These are phyloP conservation scores for Apaloderma vittatum DNA, from an alignment of 2,113 vertebrate species.

Conservation along the genomic window DNA sequence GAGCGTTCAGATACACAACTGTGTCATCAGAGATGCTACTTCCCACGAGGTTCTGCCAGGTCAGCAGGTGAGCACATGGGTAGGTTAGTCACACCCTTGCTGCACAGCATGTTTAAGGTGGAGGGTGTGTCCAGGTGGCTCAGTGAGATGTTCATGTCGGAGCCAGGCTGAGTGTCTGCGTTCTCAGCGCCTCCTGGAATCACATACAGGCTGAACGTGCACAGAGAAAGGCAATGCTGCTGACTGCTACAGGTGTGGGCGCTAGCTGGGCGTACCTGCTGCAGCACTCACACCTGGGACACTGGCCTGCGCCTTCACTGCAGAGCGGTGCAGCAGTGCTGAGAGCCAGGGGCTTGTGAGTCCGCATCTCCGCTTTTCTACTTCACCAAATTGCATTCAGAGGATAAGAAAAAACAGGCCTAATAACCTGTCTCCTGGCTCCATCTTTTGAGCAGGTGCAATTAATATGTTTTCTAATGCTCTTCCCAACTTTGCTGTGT, in stretches of 20 bases:
- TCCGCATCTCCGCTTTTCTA: neutral
- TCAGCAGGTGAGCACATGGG: neutral
- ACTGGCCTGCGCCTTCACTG: neutral
- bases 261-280: rapidly evolving
- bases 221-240: neutral
- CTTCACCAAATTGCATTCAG: neutral
- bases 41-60: neutral
- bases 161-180: neutral
- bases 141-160: neutral
- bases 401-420: neutral
- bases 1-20: neutral
- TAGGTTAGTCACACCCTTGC: too few species aligned
- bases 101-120: neutral
- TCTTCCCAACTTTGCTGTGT: neutral
- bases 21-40: neutral
- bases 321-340: neutral
- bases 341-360: neutral
- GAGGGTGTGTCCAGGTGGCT: neutral
- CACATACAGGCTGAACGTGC: rapidly evolving
- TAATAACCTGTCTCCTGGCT: neutral
- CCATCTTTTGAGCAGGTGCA: neutral
- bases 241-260: neutral
- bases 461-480: neutral
- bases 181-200: neutral
- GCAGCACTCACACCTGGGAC: neutral